Evolutionary conservation across 2,888 invertebrate species (phyloP), one percentile per base, ranked within the genome.

Genomic region (Ptycholaimellus sp.): DNA sequence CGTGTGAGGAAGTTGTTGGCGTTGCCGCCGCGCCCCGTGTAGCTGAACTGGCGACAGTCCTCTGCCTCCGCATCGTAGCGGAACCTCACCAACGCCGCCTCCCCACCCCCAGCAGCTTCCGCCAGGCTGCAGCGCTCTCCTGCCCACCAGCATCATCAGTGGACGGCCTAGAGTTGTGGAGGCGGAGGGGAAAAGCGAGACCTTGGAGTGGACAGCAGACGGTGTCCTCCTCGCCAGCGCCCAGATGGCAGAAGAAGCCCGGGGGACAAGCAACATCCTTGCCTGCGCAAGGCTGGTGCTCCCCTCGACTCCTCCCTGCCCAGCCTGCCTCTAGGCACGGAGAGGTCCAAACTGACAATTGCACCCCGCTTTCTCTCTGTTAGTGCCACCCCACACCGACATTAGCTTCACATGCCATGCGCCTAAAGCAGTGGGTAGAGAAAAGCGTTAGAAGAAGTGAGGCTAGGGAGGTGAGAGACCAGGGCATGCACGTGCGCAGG

Each of bases 121-220:
- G 39, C 35, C 14, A 40, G 28, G 3, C 22, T 13, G 34, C 41
- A 41, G 2, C 39, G 39, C 9, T 42, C 27, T n/a, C n/a, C n/a
- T n/a, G n/a, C n/a, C n/a, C n/a, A n/a, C n/a, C n/a, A n/a, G n/a
- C n/a, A n/a, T n/a, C n/a, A n/a, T n/a, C n/a, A n/a, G n/a, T n/a
- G n/a, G n/a, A n/a, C n/a, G n/a, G n/a, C n/a, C n/a, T n/a, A n/a
- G n/a, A n/a, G n/a, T n/a, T n/a, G n/a, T n/a, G n/a, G n/a, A n/a
- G n/a, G n/a, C n/a, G n/a, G n/a, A n/a, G n/a, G n/a, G n/a, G n/a
- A n/a, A n/a, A n/a, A n/a, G n/a, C n/a, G n/a, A n/a, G n/a, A n/a
- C n/a, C n/a, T n/a, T n/a, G n/a, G n/a, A n/a, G n/a, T 14, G 41
- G 41, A 21, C 41, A 41, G 36, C 41, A 41, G 6, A 41, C 36